Evolutionary conservation across 2,888 invertebrate species (phyloP), one percentile per base, ranked within the genome.

Genomic region (Lymantria monacha): DNA sequence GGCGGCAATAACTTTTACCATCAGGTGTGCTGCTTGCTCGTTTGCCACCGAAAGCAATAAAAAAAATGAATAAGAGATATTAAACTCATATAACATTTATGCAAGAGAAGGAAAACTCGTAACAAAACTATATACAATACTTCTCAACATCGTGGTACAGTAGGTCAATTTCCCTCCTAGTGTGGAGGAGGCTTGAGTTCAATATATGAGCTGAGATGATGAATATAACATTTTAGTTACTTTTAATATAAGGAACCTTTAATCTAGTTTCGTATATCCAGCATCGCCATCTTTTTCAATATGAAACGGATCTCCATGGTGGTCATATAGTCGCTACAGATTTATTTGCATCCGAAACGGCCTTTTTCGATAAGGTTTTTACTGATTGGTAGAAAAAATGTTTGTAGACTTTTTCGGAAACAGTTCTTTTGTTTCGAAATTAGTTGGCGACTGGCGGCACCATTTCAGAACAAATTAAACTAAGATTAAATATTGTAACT

Each of bases 321-420:
- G 78, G 89, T 76, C 87, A 81, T 81, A 83, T 77, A 79, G 85
- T 78, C 76, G 71, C 69, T 65, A 68, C 74, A 74, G 81, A 82
- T 83, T 83, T 85, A 87, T 88, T 87, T 86, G 79, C 86, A 87
- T 87, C 75, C 72, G 71, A 79, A 77, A 73, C 74, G 69, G 61
- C 59, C 69, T 85, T 86, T 89, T 88, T 81, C 70, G 58, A 66
- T 64, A 63, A 53, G 52, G 71, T 84, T 86, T 87, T 87, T 86
- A 75, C 72, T 76, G 80, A 85, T 82, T 81, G 77, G 66, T 72
- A 72, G 79, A 85, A 88, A 85, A 84, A 76, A 71, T 62, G 57
- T 58, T 66, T 73, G 75, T 63, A 68, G 69, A 66, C 59, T 53
- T 83, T 81, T 83, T 85, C 83, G 75, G 66, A 66, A 63, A 61